phyloP scores from a whole-genome alignment of 30 jellyfish, hydroid and myxozoan species.

The Aurelia sp. region DNA sequence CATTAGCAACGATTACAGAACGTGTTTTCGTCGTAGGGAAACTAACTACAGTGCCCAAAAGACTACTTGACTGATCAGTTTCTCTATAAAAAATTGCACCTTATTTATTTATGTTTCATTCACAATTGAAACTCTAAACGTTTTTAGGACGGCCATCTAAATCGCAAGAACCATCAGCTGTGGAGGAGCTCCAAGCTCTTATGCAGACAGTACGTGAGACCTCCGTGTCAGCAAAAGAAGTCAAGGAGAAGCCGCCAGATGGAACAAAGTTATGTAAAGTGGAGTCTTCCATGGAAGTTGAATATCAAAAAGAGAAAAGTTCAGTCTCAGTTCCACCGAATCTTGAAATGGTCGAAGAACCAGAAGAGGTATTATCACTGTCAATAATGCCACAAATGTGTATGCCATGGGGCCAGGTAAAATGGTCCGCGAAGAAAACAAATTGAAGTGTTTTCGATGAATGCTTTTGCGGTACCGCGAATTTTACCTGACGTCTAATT shows the following conservation, averaged over 20 bases:
- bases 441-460: no score
- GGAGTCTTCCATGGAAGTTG: conserved; percentile 54
- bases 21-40: no score
- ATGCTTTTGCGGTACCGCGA: no score
- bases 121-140: background rate
- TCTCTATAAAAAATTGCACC: no score
- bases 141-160: conserved; percentile 37
- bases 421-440: no score
- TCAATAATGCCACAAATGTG: no score
- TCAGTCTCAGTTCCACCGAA: conserved; percentile 74
- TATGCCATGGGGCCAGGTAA: no score
- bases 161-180: conserved; percentile 78
- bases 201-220: conserved; percentile 61
- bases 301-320: conserved; percentile 40
- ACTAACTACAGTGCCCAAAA: no score
- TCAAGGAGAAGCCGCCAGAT: conserved; percentile 40
- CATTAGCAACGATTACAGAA: no score
- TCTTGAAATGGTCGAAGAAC: conserved; percentile 92
- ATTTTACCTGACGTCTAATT: no score
- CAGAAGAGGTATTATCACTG: conserved; percentile 78
- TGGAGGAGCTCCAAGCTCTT: conserved; percentile 79
- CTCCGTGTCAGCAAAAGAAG: conserved; percentile 25
- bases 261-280: conserved; percentile 40
- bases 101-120: no score
- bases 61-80: no score